phyloP scores from a whole-genome alignment of 2,797 vertebrate species.

The Leptoclinus maculatus region DNA sequence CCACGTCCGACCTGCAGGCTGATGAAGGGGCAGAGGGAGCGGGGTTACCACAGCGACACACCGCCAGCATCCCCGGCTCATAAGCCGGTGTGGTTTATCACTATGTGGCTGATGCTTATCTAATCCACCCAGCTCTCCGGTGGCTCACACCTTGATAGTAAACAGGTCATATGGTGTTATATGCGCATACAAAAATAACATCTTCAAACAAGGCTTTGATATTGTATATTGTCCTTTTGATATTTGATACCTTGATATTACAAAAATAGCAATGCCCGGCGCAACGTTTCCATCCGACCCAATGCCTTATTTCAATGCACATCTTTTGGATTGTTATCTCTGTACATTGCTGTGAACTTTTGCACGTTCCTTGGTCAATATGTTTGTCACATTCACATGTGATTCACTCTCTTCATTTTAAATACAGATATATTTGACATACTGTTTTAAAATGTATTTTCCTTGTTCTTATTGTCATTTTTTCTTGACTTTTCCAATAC shows the following conservation, averaged over 20 bases:
- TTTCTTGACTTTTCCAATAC: too few species aligned
- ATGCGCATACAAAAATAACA: not conserved
- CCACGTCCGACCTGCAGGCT: constrained; percentile 38
- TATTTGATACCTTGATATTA: not conserved
- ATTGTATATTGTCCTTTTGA: not conserved
- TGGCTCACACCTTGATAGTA: constrained; percentile 8
- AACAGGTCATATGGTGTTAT: not conserved
- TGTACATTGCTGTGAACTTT: not conserved
- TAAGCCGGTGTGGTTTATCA: constrained; percentile 46
- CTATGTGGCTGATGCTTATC: constrained; percentile 44
- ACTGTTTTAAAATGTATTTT: too few species aligned
- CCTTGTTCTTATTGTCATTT: too few species aligned
- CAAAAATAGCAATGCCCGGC: not conserved
- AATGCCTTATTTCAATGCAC: not conserved
- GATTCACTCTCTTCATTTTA: not conserved
- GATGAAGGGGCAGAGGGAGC: constrained; percentile 14
- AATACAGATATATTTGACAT: not conserved
- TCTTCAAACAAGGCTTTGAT: not conserved
- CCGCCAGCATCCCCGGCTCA: constrained; percentile 34
- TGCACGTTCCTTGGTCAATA: not conserved
- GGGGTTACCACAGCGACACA: constrained; percentile 51
- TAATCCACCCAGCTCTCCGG: constrained; percentile 23
- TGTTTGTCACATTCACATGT: not conserved
- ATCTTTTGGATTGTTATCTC: not conserved
- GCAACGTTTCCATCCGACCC: not conserved